Evolutionary conservation across 2,888 invertebrate genomes (phyloP).

Genomic region (Lithophane socia): DNA sequence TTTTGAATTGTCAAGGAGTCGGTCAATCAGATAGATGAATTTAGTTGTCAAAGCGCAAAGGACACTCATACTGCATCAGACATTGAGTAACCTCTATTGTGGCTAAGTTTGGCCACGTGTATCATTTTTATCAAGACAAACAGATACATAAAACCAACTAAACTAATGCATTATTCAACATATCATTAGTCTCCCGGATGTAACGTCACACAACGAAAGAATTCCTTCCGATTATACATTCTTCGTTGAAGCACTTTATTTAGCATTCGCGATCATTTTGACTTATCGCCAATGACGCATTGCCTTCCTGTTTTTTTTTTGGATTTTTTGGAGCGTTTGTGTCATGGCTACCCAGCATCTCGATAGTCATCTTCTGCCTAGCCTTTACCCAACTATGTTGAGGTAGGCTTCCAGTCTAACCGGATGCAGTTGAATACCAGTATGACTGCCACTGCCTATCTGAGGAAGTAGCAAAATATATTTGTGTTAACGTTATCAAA

Average conservation of each 20-base stretch:
- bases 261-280: conserved; percentile 11
- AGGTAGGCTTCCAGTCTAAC: neutral
- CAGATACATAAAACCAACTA: neutral
- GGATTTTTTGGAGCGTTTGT: neutral
- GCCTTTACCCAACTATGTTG: neutral
- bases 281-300: conserved; percentile 46
- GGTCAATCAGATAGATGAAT: neutral
- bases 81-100: neutral
- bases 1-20: neutral
- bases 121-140: conserved; percentile 3
- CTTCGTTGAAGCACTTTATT: neutral
- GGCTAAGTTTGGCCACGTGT: neutral
- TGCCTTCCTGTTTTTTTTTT: conserved; percentile 9
- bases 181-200: conserved; percentile 1
- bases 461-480: neutral
- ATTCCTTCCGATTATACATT: conserved; percentile 2
- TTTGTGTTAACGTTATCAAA: conserved; percentile 1
- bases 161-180: neutral
- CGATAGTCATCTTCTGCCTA: neutral
- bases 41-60: neutral
- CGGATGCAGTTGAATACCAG: neutral
- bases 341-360: neutral
- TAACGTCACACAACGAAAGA: conserved; percentile 12
- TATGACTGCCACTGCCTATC: neutral
- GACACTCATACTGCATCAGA: neutral